Base-by-base conservation (phyloP, 2,888 invertebrate species). In the Patella depressa region DNA sequence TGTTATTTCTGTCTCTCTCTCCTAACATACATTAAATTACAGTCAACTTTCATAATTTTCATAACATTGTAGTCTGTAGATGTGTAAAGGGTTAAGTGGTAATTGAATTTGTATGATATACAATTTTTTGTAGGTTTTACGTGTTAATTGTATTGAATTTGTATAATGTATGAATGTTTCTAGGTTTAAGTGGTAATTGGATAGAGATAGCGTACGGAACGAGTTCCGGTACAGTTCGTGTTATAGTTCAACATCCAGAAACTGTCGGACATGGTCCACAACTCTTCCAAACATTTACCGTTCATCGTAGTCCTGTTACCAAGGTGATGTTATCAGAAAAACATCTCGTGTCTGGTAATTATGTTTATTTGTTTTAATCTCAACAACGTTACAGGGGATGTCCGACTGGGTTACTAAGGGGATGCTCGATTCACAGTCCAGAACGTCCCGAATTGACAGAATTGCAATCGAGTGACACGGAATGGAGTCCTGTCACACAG, bases 121-220 rank as follows among this genome's bases (percentile, higher is more conserved):
- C 53, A 53, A 53, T 4, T 2, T 9, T n/a, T 45, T 73, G 77
- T 73, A 73, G 73, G 73, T 4, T 73, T n/a, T n/a, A n/a, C n/a
- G n/a, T n/a, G n/a, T n/a, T 73, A 14, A 77, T 11, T 19, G 17
- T 19, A 65, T 19, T n/a, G 65, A 17, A 65, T 17, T 65, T 19
- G n/a, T 5, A 19, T 17, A 17, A 17, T 59, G 9, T 73, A 11
- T 55, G 9, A 4, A 59, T n/a, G 5, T 57, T 74, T 78, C 5
- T 90, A 97, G 98, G 96, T 93, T 93, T 98, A 79, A 97, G 97
- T 92, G 98, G 98, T 71, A 99, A 99, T 92, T 99, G 99, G 98
- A 98, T 99, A 88, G 99, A 99, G 93, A 99, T 99, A 87, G 99
- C 99, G 0, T 99, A 99, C 91, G 99, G 99, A 3, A 99, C 99